These are phyloP conservation scores for Ostrea denselamellosa DNA, from an alignment of 1,140 invertebrate genomes.

Conservation along the genomic window DNA sequence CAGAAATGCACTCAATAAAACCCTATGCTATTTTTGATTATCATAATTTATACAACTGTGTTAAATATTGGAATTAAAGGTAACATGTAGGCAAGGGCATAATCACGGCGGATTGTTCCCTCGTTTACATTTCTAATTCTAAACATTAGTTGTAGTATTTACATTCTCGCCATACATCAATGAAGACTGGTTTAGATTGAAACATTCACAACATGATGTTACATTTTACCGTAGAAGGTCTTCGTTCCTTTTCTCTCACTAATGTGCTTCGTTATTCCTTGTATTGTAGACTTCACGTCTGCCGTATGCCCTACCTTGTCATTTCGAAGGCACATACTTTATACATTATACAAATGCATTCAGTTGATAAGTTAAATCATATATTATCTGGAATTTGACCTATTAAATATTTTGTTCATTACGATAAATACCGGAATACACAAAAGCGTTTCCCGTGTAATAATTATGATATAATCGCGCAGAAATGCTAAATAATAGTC, in stretches of 20 bases:
- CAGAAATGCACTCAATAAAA: no score
- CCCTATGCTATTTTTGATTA: not conserved
- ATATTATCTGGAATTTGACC: not conserved
- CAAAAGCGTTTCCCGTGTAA: no score
- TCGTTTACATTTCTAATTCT: constrained; percentile 12
- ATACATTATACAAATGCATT: not conserved
- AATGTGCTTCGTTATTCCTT: not conserved
- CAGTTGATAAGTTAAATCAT: not conserved
- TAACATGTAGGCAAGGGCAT: not conserved
- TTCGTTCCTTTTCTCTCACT: not conserved
- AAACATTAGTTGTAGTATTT: not conserved
- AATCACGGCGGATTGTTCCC: not conserved
- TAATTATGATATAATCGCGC: no score
- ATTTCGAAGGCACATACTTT: not conserved
- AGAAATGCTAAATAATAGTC: no score
- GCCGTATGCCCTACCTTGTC: not conserved
- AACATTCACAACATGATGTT: not conserved
- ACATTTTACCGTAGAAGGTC: not conserved
- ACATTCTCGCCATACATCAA: not conserved
- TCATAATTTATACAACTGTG: not conserved
- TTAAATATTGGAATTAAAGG: not conserved
- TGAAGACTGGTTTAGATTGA: not conserved
- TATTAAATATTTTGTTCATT: not conserved
- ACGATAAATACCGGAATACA: no score
- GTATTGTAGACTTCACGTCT: not conserved